These are phyloP conservation scores for Lithosia quadra DNA, from an alignment of 2,888 invertebrate genomes.

Conservation along the genomic window DNA sequence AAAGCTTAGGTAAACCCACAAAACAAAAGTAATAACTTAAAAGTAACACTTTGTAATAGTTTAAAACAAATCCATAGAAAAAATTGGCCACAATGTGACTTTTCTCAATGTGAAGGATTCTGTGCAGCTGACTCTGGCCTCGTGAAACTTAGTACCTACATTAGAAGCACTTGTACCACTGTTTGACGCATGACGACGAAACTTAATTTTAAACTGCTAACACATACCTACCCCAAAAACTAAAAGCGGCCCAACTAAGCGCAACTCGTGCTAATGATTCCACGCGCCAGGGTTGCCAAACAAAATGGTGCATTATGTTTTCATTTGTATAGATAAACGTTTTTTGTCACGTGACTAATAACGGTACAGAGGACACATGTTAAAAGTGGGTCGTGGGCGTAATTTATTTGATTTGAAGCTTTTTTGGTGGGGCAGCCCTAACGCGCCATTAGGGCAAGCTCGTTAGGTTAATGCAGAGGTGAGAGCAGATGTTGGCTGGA, in stretches of 20 bases:
- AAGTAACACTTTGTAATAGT: no score
- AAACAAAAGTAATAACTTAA: no score
- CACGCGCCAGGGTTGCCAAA: slow-evolving; percentile 52
- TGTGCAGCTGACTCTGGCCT: background rate
- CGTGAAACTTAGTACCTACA: background rate
- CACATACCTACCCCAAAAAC: slow-evolving; percentile 37
- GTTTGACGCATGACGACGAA: slow-evolving; percentile 5
- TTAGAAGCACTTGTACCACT: background rate
- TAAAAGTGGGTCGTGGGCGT: slow-evolving; percentile 73
- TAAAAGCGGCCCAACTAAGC: slow-evolving; percentile 45
- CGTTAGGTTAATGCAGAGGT: slow-evolving; percentile 85
- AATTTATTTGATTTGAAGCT: slow-evolving; percentile 81
- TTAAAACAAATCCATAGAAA: background rate
- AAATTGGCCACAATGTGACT: background rate
- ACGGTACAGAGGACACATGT: slow-evolving; percentile 67
- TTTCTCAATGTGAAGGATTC: background rate
- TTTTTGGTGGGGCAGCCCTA: slow-evolving; percentile 75
- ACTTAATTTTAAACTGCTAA: slow-evolving; percentile 20
- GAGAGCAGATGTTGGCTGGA: slow-evolving; percentile 77
- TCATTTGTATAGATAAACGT: slow-evolving; percentile 72
- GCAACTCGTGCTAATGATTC: slow-evolving; percentile 48
- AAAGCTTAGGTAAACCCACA: background rate
- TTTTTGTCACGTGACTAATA: slow-evolving; percentile 78
- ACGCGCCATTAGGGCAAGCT: slow-evolving; percentile 82
- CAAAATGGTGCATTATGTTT: slow-evolving; percentile 61